Conservation (phyloP, 2,113 vertebrate species). For the Pseudorhombus dupliciocellatus region DNA sequence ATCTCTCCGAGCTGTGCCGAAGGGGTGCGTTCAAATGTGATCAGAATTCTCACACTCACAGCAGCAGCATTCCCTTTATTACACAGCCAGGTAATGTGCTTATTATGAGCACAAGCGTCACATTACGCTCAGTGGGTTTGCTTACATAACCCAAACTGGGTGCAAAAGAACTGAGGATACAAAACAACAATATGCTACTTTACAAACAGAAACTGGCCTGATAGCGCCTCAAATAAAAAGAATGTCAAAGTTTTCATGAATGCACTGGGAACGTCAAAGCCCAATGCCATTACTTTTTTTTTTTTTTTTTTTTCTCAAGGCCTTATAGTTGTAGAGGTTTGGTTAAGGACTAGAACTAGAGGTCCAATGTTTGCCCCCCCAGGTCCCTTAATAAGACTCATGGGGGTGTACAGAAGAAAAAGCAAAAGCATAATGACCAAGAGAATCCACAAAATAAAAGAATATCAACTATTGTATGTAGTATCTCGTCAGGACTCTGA, state of each 20-base stretch:
- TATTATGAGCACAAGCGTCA: neutral
- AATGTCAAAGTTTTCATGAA: neutral
- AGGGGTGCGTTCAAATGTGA: conserved; percentile 9
- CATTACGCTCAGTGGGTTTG: neutral
- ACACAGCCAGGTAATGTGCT: neutral
- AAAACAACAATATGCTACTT: neutral
- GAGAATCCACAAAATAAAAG: neutral
- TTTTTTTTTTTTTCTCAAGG: no score
- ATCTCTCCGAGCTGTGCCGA: conserved; percentile 8
- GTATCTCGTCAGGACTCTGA: neutral
- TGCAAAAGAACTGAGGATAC: neutral
- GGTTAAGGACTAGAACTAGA: neutral
- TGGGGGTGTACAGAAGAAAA: neutral
- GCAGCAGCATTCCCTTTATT: neutral
- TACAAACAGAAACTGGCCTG: neutral
- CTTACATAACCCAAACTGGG: neutral
- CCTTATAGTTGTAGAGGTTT: no score
- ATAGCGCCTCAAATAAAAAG: neutral
- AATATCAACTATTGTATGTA: neutral
- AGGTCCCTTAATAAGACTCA: no score
- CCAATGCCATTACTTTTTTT: no score
- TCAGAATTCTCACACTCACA: conserved; percentile 2
- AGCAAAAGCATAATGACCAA: neutral
- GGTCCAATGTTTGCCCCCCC: neutral
- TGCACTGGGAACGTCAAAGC: neutral